Evolutionary conservation across 2,888 invertebrate genomes (phyloP), one percentile per base, ranked within the genome.

Genomic region (Chalcis sispes): DNA sequence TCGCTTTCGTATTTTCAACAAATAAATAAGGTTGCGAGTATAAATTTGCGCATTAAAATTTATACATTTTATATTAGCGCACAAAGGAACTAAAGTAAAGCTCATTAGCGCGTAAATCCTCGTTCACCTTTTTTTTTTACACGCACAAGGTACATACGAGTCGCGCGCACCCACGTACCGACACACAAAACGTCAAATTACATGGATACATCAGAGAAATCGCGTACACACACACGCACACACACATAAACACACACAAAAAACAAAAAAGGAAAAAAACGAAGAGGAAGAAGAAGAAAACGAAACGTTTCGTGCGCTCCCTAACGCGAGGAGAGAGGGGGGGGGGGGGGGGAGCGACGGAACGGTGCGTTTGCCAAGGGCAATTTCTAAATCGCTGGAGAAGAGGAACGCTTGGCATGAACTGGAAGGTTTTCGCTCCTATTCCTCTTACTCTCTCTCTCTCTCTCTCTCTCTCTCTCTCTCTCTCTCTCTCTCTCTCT

Each of bases 351-450:
- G 61, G 46, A 23, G 29, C 29, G 29, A 56, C 29, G 58, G 56
- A 62, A 70, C 78, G 79, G 80, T 80, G 70, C 77, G 75, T 77
- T 81, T 80, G 83, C 83, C 82, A 82, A 81, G 73, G 80, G 82
- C 81, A 82, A 84, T 84, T 83, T 83, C 81, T 84, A 81, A 84
- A 82, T 81, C 80, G 82, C n/a, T 82, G 82, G 82, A 83, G 83
- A 78, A 80, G 75, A 77, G 77, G 80, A 72, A 77, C 62, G 72
- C 79, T 70, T 61, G 70, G 70, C 70, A 70, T 29, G 50, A 59
- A 36, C 36, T 58, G 59, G 48, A 48, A 27, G 32, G 36, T 3
- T 15, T 54, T 61, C 36, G n/a, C 42, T 54, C 25, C n/a, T n/a
- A n/a, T 52, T 62, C 25, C 40, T 25, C 42, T 23, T 62, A 13